Evolutionary conservation across 2,113 vertebrate species (phyloP), one percentile per base, ranked within the genome.

Genomic region (Gobius niger): DNA sequence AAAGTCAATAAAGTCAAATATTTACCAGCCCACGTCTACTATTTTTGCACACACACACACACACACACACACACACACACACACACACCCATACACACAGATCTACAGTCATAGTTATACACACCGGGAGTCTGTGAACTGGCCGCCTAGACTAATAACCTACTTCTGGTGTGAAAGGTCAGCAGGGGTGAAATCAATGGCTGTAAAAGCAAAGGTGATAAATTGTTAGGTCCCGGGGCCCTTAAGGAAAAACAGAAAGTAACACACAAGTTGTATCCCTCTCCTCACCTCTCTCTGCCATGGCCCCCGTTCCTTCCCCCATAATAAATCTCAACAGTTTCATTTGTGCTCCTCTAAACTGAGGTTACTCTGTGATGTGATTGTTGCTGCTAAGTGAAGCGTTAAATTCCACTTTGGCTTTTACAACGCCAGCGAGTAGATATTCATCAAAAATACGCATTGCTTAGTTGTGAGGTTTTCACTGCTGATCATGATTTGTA

Each of bases 161-260:
- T 84, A 85, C 84, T 40, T 62, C 82, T 78, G 85, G 82, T 60
- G 86, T 91, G 83, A 81, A 79, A 63, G 85, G 77, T 90, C 89
- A 86, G 63, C 4, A 44, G 53, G 87, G 89, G 90, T 87, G 93
- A 87, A 89, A 82, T 85, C 78, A 14, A 80, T 90, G 87, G 83
- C 91, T 90, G 81, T 75, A 84, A 91, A 92, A 90, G 87, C 89
- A 87, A 89, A 92, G 90, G 89, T 94, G 93, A 93, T 92, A 91
- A 93, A 94, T 92, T 87, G 87, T 82, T 84, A 86, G 47, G 88
- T 87, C 69, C 73, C 72, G 14, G 60, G 76, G 67, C 61, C 68
- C 80, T 75, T 65, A 81, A 88, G 90, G 90, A 92, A 91, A 91
- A 87, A 86, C 85, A 86, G 83, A 82, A 42, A 90, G 86, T 86